Conservation (phyloP, 35 echinoderm and acorn worm species). For the Apostichopus japonicus region DNA sequence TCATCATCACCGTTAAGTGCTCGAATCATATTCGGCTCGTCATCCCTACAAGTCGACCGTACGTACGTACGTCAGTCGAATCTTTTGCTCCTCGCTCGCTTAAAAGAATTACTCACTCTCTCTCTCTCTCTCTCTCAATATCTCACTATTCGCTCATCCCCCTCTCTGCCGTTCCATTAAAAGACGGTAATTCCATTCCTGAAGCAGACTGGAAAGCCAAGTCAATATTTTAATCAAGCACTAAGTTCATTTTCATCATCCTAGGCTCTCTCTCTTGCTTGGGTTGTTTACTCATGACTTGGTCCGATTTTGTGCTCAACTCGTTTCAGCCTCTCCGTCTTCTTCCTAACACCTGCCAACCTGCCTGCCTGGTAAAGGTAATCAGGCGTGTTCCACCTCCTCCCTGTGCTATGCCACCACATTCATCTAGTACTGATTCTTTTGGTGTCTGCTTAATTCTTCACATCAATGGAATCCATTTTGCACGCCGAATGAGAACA, state of each 20-base stretch:
- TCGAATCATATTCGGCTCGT: slow-evolving; percentile 5
- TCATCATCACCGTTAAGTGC: not conserved
- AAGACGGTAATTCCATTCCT: slow-evolving; percentile 4
- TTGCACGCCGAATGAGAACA: not conserved
- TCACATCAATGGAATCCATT: slow-evolving; percentile 40
- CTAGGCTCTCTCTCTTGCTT: not conserved
- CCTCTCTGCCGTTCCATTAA: too few relatives aligned
- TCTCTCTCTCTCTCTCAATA: not conserved
- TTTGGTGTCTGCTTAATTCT: slow-evolving; percentile 32
- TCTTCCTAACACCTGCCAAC: slow-evolving; percentile 29
- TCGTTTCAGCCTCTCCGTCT: slow-evolving; percentile 30
- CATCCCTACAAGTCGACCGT: too few relatives aligned
- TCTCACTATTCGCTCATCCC: too few relatives aligned
- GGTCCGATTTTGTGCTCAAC: slow-evolving; percentile 50
- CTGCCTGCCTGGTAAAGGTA: slow-evolving; percentile 1
- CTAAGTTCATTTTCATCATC: slow-evolving; percentile 40
- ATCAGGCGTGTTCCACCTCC: slow-evolving; percentile 16
- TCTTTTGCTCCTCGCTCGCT: not conserved
- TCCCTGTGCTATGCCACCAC: not conserved
- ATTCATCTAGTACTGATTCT: not conserved
- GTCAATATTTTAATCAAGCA: slow-evolving; percentile 51
- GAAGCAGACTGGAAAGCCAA: slow-evolving; percentile 16
- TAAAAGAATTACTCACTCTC: not conserved
- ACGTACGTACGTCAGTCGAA: too few relatives aligned
- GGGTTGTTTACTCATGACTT: slow-evolving; percentile 33